These are phyloP conservation scores for Procavia capensis DNA, from an alignment of 2,113 vertebrate species.

Conservation along the genomic window DNA sequence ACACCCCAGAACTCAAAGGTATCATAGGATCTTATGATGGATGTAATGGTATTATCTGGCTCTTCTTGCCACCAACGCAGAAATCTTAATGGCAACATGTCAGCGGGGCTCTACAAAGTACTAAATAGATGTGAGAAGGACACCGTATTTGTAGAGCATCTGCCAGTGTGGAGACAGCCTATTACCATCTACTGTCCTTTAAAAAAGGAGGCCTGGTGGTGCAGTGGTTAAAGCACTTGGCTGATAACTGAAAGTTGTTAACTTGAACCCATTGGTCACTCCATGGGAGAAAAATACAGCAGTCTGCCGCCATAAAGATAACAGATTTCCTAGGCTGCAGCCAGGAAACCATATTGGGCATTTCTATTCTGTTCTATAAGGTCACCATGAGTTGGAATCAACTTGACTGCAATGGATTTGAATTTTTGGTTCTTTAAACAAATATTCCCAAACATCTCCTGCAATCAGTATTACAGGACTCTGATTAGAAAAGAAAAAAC, in stretches of 20 bases:
- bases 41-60: too few species aligned
- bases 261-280: background rate
- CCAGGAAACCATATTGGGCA: too few species aligned
- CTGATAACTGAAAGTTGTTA: background rate
- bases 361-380: too few species aligned
- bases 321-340: too few species aligned
- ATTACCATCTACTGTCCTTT: background rate
- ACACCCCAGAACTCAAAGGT: accelerated
- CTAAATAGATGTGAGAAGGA: background rate
- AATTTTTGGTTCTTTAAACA: background rate
- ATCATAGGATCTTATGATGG: background rate
- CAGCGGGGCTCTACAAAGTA: background rate
- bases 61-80: background rate
- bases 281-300: background rate
- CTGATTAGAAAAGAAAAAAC: background rate
- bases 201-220: too few species aligned
- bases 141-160: background rate
- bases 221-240: background rate
- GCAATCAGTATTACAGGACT: background rate
- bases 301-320: background rate
- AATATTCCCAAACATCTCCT: background rate
- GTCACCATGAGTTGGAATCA: too few species aligned
- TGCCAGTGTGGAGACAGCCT: background rate
- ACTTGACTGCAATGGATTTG: too few species aligned
- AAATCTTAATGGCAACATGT: background rate